These are phyloP conservation scores for Amphipoea oculea DNA, from an alignment of 2,888 invertebrate genomes.

Conservation along the genomic window DNA sequence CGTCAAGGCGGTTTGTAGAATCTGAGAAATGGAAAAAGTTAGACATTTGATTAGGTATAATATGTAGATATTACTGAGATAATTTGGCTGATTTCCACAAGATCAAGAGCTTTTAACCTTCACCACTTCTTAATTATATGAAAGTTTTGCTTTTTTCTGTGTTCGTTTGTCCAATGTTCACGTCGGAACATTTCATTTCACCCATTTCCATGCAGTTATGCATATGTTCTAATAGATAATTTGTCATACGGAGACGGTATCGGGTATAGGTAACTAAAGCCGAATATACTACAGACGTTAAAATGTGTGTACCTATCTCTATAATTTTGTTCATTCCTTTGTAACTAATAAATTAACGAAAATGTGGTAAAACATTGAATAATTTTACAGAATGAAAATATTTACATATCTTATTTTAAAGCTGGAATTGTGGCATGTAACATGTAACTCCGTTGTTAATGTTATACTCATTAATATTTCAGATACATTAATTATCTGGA, in stretches of 20 bases:
- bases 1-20: constrained; percentile 10
- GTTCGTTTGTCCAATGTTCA: background rate
- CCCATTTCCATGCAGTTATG: background rate
- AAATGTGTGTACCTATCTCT: background rate
- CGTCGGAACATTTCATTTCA: background rate
- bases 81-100: constrained; percentile 33
- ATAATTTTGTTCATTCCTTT: background rate
- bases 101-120: constrained; percentile 12
- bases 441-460: background rate
- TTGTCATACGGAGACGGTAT: background rate
- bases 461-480: background rate
- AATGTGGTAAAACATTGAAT: background rate
- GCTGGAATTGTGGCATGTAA: background rate
- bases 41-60: constrained; percentile 1
- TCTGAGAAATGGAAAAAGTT: background rate
- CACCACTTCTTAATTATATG: constrained; percentile 5
- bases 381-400: constrained; percentile 8
- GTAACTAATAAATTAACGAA: background rate
- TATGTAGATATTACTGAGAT: constrained; percentile 7
- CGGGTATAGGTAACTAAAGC: too few species aligned
- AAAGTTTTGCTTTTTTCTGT: background rate
- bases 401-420: background rate
- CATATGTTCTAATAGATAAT: background rate
- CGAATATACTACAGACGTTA: background rate
- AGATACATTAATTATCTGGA: background rate